Conservation (phyloP, 2,113 vertebrate species). For the Podiceps cristatus region DNA sequence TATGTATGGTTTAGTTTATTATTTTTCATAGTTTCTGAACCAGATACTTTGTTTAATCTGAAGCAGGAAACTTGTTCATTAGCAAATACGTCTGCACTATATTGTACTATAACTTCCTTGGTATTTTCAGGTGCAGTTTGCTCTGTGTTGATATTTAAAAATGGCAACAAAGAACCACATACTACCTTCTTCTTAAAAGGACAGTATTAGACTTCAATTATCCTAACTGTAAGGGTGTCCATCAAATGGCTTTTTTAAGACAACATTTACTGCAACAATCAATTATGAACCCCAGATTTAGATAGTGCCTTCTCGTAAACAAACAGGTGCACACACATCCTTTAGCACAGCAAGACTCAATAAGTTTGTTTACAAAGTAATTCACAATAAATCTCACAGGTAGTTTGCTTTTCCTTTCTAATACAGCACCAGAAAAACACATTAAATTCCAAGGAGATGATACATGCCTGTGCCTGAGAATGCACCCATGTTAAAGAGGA, state of each 20-base stretch:
- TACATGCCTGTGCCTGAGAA: not conserved
- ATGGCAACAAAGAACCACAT: not conserved
- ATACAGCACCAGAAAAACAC: not conserved
- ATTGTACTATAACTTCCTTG: not conserved
- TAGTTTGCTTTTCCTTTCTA: not conserved
- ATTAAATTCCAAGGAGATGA: not conserved
- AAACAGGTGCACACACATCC: not conserved
- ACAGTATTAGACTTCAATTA: conserved; percentile 1
- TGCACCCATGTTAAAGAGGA: not conserved
- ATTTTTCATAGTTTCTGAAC: not conserved
- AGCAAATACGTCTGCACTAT: not conserved
- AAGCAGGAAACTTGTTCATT: not conserved
- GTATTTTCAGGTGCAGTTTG: conserved; percentile 1
- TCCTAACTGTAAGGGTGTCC: not conserved
- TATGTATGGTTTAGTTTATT: not conserved
- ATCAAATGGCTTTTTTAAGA: conserved; percentile 16
- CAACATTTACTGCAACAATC: conserved; percentile 21
- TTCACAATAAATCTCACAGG: conserved; percentile 22
- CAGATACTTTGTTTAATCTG: not conserved
- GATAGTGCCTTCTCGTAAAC: not conserved
- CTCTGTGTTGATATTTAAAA: conserved; percentile 11
- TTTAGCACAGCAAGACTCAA: conserved; percentile 7
- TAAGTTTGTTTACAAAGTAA: conserved; percentile 34
- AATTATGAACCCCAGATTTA: conserved; percentile 6
- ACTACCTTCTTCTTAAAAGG: not conserved